These are phyloP conservation scores for Contarinia nasturtii DNA, from an alignment of 1,140 invertebrate genomes.

Conservation along the genomic window DNA sequence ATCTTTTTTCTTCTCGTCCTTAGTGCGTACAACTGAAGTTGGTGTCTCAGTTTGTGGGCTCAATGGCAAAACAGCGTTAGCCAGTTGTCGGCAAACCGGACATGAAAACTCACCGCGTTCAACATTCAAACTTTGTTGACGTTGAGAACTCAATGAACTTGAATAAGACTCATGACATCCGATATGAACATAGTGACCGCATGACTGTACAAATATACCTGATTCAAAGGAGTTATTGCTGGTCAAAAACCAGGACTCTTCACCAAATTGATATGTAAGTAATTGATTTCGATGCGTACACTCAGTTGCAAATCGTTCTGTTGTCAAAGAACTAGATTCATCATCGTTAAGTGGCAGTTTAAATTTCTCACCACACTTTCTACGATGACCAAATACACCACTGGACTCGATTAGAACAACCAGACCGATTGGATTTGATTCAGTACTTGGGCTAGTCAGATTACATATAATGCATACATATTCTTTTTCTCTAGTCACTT, in stretches of 20 bases:
- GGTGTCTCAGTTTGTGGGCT: conserved; percentile 57
- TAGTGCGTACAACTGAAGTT: conserved; percentile 37
- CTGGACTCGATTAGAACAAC: conserved; percentile 52
- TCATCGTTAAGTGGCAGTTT: conserved; percentile 14
- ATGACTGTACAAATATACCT: conserved; percentile 87
- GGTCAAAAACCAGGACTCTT: conserved; percentile 59
- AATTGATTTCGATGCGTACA: conserved; percentile 17
- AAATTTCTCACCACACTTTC: conserved; percentile 15
- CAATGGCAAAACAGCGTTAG: conserved; percentile 80
- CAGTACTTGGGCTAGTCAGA: conserved; percentile 66
- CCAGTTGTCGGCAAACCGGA: conserved; percentile 81
- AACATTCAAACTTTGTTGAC: conserved; percentile 49
- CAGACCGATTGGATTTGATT: conserved; percentile 74
- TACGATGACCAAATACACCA: conserved; percentile 22
- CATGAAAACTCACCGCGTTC: conserved; percentile 84
- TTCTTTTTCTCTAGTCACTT: conserved; percentile 43
- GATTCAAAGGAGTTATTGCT: conserved; percentile 82
- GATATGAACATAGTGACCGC: conserved; percentile 87
- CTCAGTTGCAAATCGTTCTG: conserved; percentile 14
- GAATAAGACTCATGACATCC: conserved; percentile 82
- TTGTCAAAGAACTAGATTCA: conserved; percentile 13
- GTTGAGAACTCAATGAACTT: conserved; percentile 55
- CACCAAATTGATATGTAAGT: conserved; percentile 17
- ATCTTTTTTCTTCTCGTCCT: conserved; percentile 16
- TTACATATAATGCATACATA: conserved; percentile 95